Evolutionary conservation across 92 coral and sea anemone genomes (phyloP), one percentile per base, ranked within the genome.

Genomic region (Zoanthus gigantus): DNA sequence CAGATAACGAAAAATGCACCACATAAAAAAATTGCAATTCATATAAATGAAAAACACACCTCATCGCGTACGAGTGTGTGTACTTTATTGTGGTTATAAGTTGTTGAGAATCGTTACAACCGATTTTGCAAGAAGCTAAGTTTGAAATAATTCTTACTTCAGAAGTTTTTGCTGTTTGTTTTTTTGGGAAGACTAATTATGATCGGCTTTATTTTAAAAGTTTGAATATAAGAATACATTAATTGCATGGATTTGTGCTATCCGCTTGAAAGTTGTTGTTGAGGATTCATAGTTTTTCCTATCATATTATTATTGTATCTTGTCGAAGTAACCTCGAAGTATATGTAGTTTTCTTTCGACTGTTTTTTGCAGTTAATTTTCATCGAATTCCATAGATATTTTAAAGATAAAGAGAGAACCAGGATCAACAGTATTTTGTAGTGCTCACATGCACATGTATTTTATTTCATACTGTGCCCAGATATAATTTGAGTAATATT

Each of bases 391-490:
- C 73, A 6, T 71, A 71, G 3, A 68, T 28, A 68, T 68, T 28
- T 68, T 66, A 66, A 66, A 66, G 31, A 65, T 31, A 16, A 16
- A 65, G 31, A 3, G 72, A 67, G 72, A 67, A 71, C 74, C 74
- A 71, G 74, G 74, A 71, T 31, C 45, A 71, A 71, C 74, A 71
- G 74, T 71, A 71, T 71, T 71, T 71, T 71, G 74, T 71, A 30
- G 74, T 71, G 74, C 74, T 71, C 47, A 71, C 46, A 71, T 71
- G 29, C 16, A 71, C 74, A 61, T 61, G 69, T 61, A 71, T 71
- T 71, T 71, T 46, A 71, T 71, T 46, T 71, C 74, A 71, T 71
- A 68, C 73, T 68, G 37, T 68, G 46, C 15, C 74, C 46, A 71
- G 74, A 71, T 71, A 34, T 71, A 71, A 71, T 30, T 71, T 71